A percentile compares a stretch with the other conserved stretches of the same genome.
These are phyloP conservation scores for Tetramorium parvispinum DNA, from an alignment of 1,140 invertebrate genomes.

Conservation along the genomic window DNA sequence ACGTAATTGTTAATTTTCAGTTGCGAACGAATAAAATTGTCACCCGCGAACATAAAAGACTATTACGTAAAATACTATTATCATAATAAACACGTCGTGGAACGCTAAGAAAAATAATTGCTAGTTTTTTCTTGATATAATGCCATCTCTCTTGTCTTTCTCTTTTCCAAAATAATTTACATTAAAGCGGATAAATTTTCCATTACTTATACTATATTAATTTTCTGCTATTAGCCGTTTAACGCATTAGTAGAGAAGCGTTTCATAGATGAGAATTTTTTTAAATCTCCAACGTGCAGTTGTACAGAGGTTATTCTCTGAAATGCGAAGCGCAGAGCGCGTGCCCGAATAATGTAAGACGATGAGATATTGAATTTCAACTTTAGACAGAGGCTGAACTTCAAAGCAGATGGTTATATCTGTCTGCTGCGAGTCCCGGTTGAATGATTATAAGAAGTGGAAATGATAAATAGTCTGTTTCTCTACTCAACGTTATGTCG, in stretches of 20 bases:
- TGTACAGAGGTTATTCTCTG: neutral
- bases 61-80: neutral
- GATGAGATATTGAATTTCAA: slow-evolving; percentile 35
- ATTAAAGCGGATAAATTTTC: neutral
- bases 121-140: neutral
- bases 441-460: slow-evolving; percentile 27
- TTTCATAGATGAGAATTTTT: slow-evolving; percentile 20
- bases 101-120: neutral
- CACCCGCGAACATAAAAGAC: neutral
- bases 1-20: slow-evolving; percentile 11
- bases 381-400: slow-evolving; percentile 6
- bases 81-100: neutral
- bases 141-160: neutral
- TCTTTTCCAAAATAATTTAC: slow-evolving; percentile 9
- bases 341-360: slow-evolving; percentile 18
- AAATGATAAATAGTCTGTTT: slow-evolving; percentile 14
- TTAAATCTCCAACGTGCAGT: neutral
- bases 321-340: neutral
- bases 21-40: slow-evolving; percentile 11
- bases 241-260: neutral
- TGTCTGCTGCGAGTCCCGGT: neutral
- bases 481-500: neutral
- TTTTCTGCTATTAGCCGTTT: neutral
- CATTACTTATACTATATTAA: neutral
- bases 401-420: neutral